These are phyloP conservation scores for Drosophila dunni DNA, from an alignment of 1,140 invertebrate species.

Conservation along the genomic window DNA sequence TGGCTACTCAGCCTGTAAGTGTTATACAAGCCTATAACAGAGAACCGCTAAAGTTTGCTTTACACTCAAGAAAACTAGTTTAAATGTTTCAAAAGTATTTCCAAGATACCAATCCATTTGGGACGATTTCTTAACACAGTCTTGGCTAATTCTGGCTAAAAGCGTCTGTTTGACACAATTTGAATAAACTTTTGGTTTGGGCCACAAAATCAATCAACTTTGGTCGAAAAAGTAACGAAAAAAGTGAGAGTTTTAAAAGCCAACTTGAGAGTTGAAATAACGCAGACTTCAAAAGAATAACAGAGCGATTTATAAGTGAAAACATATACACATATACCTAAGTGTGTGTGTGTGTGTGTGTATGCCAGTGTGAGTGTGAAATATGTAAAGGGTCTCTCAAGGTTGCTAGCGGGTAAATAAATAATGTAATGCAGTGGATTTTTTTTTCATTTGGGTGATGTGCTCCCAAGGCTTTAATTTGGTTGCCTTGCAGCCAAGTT, in stretches of 20 bases:
- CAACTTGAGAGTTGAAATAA: not conserved
- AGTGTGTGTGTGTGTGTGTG: not conserved
- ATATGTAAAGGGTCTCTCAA: slow-evolving; percentile 9
- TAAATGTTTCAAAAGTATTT: not conserved
- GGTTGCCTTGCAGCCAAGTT: slow-evolving; percentile 8
- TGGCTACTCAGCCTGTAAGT: not conserved
- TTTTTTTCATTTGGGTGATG: slow-evolving; percentile 4
- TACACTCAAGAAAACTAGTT: no score
- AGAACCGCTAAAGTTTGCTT: not conserved
- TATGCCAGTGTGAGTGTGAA: not conserved
- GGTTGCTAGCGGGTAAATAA: slow-evolving; percentile 11
- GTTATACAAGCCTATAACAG: not conserved
- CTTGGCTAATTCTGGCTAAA: not conserved
- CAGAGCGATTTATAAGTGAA: not conserved
- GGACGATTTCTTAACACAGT: not conserved
- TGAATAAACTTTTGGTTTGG: not conserved
- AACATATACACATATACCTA: not conserved
- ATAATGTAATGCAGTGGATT: slow-evolving; percentile 16
- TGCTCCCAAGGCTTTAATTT: not conserved
- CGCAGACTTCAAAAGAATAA: slow-evolving; percentile 1
- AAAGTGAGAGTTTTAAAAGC: not conserved
- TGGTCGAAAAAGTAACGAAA: not conserved
- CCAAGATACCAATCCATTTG: not conserved
- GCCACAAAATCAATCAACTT: slow-evolving; percentile 26
- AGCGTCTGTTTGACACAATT: slow-evolving; percentile 1